Base-by-base conservation (phyloP, 1,140 invertebrate genomes). In the Colletes latitarsis region DNA sequence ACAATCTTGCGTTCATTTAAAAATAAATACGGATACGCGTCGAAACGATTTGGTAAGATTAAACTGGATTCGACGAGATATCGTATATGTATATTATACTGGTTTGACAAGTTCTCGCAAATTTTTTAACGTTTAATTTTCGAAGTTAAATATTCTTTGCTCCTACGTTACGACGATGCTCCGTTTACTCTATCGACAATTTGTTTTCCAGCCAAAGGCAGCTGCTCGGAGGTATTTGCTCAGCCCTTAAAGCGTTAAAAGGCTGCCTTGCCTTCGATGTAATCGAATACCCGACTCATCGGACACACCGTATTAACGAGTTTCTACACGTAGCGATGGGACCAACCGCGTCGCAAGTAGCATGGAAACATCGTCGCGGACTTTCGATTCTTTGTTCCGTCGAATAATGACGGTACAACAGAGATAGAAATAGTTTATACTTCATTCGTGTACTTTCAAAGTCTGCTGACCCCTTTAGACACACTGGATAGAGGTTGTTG, bases 181-280 rank as follows among this genome's bases (percentile, higher is more conserved):
- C 39, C 39, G 62, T 64, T 64, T 64, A 10, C 62, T n/a, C 15
- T 43, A 64, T 43, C 39, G 41, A 41, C 43, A 64, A 43, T 64
- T 64, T n/a, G 62, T 64, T 64, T 43, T 43, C 30, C 62, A 43
- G 62, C 39, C n/a, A 64, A 43, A 43, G 62, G 62, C 62, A 64
- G 62, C 62, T 64, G 62, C 39, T 3, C 62, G 39, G 8, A 64
- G 62, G 62, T 64, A 64, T 64, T 64, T 64, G 62, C 62, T n/a
- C 62, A 64, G 62, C 62, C 62, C 62, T 64, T 64, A 43, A 64
- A 64, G 62, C 62, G 62, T 64, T 64, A 64, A 64, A 64, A 64
- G 62, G 62, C 62, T 64, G 62, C 62, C 62, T 43, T 39, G 62
- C 30, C 62, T 64, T 21, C 30, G 39, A 21, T 43, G 62, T 64